Conservation (phyloP, 2,888 invertebrate genomes). For the Cremastinae sp. region DNA sequence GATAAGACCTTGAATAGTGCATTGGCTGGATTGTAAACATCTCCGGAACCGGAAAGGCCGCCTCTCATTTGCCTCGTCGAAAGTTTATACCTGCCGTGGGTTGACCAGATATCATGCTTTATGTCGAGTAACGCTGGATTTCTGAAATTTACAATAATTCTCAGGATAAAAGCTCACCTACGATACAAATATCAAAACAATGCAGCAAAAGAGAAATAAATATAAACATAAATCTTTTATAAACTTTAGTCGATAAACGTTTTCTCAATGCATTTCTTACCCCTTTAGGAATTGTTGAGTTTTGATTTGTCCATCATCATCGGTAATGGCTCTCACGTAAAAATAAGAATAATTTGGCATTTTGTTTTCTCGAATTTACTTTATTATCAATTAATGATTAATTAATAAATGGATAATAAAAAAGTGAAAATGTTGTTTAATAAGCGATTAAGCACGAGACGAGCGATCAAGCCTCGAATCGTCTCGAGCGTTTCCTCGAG, state of each 20-base stretch:
- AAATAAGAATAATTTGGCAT: conserved; percentile 73
- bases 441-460: too few species aligned
- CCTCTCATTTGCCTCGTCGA: conserved; percentile 73
- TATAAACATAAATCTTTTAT: neutral
- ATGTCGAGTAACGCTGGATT: conserved; percentile 69
- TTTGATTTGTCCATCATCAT: conserved; percentile 65
- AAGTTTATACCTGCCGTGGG: conserved; percentile 73
- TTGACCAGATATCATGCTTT: conserved; percentile 68
- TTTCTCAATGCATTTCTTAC: conserved; percentile 64
- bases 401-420: neutral
- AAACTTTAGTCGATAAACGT: neutral
- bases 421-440: neutral
- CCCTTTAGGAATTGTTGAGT: conserved; percentile 72
- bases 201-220: neutral
- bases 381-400: too few species aligned
- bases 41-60: conserved; percentile 75
- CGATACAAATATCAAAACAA: neutral
- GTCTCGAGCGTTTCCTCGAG: conserved; percentile 33
- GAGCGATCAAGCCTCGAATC: conserved; percentile 32
- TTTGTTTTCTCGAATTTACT: neutral
- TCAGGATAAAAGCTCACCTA: too few species aligned
- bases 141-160: conserved; percentile 61
- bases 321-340: conserved; percentile 70
- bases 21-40: conserved; percentile 74
- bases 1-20: conserved; percentile 72